These are phyloP conservation scores for Sarcophaga bullata DNA, from an alignment of 1,140 invertebrate genomes.

Conservation along the genomic window DNA sequence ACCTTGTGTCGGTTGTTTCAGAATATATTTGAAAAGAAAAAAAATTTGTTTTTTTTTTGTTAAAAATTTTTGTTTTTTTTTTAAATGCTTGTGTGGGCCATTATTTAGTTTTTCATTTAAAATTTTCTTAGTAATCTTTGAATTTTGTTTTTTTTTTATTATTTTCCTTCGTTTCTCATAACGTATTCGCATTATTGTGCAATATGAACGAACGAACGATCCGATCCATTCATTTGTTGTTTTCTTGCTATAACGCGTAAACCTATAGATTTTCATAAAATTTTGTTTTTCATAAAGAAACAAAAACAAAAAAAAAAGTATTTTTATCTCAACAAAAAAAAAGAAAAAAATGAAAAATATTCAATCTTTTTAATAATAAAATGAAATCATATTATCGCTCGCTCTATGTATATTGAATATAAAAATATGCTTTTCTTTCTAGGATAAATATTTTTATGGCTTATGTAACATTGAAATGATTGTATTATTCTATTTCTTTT, in stretches of 20 bases:
- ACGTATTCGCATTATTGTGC: slow-evolving; percentile 13
- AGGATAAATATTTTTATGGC: background rate
- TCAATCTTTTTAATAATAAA: background rate
- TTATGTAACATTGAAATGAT: slow-evolving; percentile 10
- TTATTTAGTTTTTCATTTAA: background rate
- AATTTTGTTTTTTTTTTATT: background rate
- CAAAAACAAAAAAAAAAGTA: background rate
- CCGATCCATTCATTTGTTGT: slow-evolving; percentile 28
- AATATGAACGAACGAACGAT: background rate
- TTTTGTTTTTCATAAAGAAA: too few species aligned
- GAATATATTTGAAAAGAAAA: background rate
- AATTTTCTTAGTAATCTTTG: background rate
- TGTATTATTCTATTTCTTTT: too few species aligned
- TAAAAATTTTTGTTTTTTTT: slow-evolving; percentile 12
- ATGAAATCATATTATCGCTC: background rate
- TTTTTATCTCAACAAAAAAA: background rate
- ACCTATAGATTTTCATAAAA: slow-evolving; percentile 26
- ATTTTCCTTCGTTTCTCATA: background rate
- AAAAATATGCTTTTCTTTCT: too few species aligned
- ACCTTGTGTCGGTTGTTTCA: slow-evolving; percentile 10
- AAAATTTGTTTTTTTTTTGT: slow-evolving; percentile 1
- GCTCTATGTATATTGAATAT: background rate
- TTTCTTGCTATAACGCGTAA: slow-evolving; percentile 7
- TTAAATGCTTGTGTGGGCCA: slow-evolving; percentile 10
- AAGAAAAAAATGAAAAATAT: background rate